Conservation (phyloP, 2,888 invertebrate genomes). For the Orthosia incerta region DNA sequence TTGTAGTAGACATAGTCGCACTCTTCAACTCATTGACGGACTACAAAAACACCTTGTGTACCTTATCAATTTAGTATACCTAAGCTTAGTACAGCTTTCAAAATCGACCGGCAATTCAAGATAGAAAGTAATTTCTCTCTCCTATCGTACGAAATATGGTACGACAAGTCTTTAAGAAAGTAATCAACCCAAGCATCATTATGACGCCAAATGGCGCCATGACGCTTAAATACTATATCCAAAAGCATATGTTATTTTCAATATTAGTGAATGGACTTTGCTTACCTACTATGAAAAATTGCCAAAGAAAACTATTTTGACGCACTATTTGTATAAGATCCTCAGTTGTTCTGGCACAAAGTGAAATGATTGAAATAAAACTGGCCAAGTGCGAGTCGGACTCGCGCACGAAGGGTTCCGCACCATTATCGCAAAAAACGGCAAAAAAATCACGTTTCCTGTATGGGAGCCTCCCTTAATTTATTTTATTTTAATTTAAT, state of each 20-base stretch:
- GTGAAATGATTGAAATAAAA: not conserved
- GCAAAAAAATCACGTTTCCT: no score
- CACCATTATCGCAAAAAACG: no score
- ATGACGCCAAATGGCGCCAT: not conserved
- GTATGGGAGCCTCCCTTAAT: no score
- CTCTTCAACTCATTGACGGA: no score
- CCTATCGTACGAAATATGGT: conserved; percentile 9
- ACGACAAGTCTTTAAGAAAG: not conserved
- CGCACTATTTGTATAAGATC: not conserved
- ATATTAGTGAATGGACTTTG: conserved; percentile 21
- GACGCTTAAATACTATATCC: not conserved
- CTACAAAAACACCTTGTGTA: no score
- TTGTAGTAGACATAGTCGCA: no score
- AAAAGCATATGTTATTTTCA: not conserved
- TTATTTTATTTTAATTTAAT: no score
- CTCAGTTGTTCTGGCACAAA: not conserved
- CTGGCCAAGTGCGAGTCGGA: no score
- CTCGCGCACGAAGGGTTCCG: no score
- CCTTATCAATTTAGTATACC: not conserved
- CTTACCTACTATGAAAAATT: conserved; percentile 18
- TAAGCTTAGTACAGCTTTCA: not conserved
- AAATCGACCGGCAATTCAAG: not conserved
- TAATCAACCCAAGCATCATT: not conserved
- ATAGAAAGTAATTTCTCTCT: conserved; percentile 11
- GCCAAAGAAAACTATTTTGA: conserved; percentile 20